Base-by-base conservation (phyloP, 1,140 invertebrate genomes). In the Drosophila athabasca region DNA sequence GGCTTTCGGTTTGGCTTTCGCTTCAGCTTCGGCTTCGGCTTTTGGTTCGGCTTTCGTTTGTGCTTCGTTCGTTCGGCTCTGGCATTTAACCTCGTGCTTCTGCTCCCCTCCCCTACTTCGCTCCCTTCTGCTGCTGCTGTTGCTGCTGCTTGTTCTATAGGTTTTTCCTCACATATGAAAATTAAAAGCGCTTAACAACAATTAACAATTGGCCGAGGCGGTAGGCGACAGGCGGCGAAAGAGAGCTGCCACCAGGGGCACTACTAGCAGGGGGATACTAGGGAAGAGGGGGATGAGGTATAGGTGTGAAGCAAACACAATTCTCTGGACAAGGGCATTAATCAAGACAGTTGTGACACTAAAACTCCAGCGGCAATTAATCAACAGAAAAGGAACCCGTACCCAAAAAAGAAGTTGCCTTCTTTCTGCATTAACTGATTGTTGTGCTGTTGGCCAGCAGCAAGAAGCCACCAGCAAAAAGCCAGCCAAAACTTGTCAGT, bases 181-280 rank as follows among this genome's bases (percentile, higher is more conserved):
- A 88, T 87, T 88, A 87, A 87, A 87, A 81, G 71, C 69, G 82
- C 82, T 85, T 87, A 87, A 75, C 78, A 69, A 82, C 79, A 87
- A 87, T 87, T 87, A 87, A 88, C 83, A 88, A 78, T 88, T 82
- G 79, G 79, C 67, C 45, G 24, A 62, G 48, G 60, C 31, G 35
- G 31, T 4, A 39, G 35, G 11, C 35, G 29, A 6, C 29, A 31
- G 29, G 6, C 29, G 35, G 35, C 3, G 13, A 39, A 13, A 39
- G 35, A 39, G 35, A 39, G 35, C 3, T 13, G 11, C 35, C 35
- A 39, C 35, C 3, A 39, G 35, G 11, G 11, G 35, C 35, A 19
- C 17, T 19, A 19, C 17, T 19, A n/a, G n/a, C n/a, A n/a, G n/a
- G n/a, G n/a, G n/a, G n/a, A n/a, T n/a, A n/a, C n/a, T n/a, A n/a